Evolutionary conservation across 2,113 vertebrate genomes (phyloP), one percentile per base, ranked within the genome.

Genomic region (Carlito syrichta): DNA sequence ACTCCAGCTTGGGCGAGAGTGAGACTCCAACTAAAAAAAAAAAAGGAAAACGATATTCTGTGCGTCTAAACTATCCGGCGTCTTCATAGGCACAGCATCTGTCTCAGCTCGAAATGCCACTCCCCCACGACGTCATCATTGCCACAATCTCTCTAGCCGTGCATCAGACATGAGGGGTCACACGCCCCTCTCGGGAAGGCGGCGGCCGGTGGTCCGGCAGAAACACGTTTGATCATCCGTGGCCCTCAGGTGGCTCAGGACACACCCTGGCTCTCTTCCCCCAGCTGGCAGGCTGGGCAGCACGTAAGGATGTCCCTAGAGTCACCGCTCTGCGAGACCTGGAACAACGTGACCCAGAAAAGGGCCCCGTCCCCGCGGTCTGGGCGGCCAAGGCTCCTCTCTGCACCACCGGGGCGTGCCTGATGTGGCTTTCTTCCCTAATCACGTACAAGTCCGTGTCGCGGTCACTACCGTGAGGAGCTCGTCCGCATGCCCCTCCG

Each of bases 181-280:
- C 10, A 19, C 5, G 30, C 4, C 8, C 74, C 74, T 77, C 45
- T 78, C 54, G 19, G 12, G 27, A 45, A 17, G 30, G 22, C 0
- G 8, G 3, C 35, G 0, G 35, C 68, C 6, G 17, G 3, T 3
- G 0, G 63, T 13, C 4, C n/a, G 52, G 17, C 25, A 32, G 3
- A 3, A 0, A 2, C 11, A 4, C 0, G 6, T 1, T 77, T 1
- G 12, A 68, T 3, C 0, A 1, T 30, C 22, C 56, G 13, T 4
- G 30, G 25, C 40, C 19, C 0, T 27, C 77, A 6, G 6, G 45
- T 3, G 0, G 6, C 0, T 3, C 30, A 12, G 25, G 45, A 79
- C 17, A 58, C 40, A 35, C 30, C 2, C 3, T 10, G 17, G 17
- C 27, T 32, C 32, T 30, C 23, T 52, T 8, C 9, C n/a, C 43